Evolutionary conservation across 2,888 invertebrate species (phyloP).

Genomic region (Lysandra bellargus): DNA sequence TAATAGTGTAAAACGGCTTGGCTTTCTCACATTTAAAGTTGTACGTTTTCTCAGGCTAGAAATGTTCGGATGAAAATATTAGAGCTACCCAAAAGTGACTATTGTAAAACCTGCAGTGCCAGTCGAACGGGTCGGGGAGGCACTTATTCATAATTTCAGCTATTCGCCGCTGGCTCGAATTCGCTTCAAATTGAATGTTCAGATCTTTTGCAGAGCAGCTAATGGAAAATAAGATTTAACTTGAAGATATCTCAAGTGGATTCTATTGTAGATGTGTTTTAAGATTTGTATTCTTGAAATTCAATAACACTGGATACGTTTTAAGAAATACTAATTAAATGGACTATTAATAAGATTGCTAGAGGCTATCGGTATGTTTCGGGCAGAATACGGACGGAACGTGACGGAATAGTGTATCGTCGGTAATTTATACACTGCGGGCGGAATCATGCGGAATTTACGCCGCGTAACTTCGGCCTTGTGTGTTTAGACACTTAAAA

Average conservation of each 20-base stretch:
- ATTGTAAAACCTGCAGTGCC: background rate
- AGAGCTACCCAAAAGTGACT: background rate
- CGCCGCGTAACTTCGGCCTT: too few species aligned
- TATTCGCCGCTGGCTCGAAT: background rate
- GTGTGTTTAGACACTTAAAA: too few species aligned
- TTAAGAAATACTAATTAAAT: too few species aligned
- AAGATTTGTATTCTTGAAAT: background rate
- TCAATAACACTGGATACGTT: too few species aligned
- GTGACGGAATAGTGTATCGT: too few species aligned
- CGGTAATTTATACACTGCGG: too few species aligned
- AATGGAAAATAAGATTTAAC: slow-evolving; percentile 1
- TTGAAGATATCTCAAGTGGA: background rate
- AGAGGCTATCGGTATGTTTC: too few species aligned
- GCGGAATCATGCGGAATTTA: too few species aligned
- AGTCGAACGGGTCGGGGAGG: background rate
- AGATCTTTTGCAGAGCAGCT: background rate
- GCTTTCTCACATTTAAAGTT: too few species aligned
- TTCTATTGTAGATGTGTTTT: background rate
- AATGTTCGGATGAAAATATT: slow-evolving; percentile 10
- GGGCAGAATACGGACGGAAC: too few species aligned
- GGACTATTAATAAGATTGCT: too few species aligned
- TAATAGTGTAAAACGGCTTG: too few species aligned
- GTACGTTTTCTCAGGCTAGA: background rate
- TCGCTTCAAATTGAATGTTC: background rate
- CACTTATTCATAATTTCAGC: slow-evolving; percentile 28